Base-by-base conservation (phyloP, 2,113 vertebrate genomes). In the Oxygymnocypris stewartii region DNA sequence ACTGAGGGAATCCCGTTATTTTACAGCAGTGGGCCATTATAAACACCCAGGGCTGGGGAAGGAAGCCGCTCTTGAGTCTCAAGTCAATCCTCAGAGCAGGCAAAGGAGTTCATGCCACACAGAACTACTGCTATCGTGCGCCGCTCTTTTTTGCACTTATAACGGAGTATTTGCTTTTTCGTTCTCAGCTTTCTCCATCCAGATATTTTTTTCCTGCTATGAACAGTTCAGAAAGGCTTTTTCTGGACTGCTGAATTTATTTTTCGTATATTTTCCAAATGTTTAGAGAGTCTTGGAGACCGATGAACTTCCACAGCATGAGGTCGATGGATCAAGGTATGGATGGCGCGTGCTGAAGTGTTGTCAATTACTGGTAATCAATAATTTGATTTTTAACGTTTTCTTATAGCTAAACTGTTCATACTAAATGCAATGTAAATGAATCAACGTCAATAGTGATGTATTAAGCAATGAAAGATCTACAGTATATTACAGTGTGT, bases 1-100 rank as follows among this genome's bases (percentile, higher is more conserved):
- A n/a, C 96, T 97, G 97, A 98, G 98, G n/a, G 98, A 99, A 99
- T 99, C 98, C 98, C 98, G 97, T 98, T 99, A 97, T 99, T 99
- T 98, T 97, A 98, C 97, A 97, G 97, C 97, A 96, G 96, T 97
- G 97, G 97, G 96, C 95, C 97, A 97, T 98, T 99, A 99, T 99
- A 99, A 99, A 99, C 98, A 99, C 96, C 96, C 96, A 92, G 97
- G 96, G 96, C 95, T 31, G 92, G 96, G 96, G 97, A 96, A 99
- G 97, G 98, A 99, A 98, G 96, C 96, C 95, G 96, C 96, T 96
- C 96, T 96, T 94, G 95, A 93, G 93, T 93, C 95, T 96, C 96
- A 94, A 96, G 95, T 96, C 49, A 96, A 96, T 96, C 95, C 95
- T 94, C 93, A 89, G 92, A 95, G 95, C 95, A 92, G 93, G 94